Evolutionary conservation across 2,797 vertebrate species (phyloP).

Genomic region (Aldrovandia affinis): DNA sequence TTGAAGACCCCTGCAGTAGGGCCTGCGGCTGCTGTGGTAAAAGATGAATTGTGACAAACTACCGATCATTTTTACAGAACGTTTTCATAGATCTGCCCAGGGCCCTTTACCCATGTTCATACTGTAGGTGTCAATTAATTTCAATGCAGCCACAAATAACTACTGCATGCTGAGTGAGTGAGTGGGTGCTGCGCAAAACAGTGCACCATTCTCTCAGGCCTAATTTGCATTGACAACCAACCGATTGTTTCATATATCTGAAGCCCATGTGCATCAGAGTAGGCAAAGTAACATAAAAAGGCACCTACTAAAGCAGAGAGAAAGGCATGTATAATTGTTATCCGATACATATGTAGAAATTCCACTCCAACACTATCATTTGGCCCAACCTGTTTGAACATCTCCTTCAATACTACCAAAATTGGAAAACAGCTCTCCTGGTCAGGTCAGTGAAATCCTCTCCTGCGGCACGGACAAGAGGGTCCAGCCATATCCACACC

Average conservation of each 20-base stretch:
- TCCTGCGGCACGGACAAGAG: not conserved
- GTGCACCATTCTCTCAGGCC: not conserved
- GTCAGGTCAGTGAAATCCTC: not conserved
- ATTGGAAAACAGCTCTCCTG: not conserved
- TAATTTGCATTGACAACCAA: not conserved
- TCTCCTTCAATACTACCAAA: not conserved
- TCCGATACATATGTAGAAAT: no score
- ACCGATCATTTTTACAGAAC: not conserved
- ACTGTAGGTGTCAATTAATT: constrained; percentile 5
- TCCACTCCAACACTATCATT: no score
- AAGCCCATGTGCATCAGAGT: no score
- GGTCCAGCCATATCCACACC: not conserved
- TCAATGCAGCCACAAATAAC: not conserved
- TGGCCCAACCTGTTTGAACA: not conserved
- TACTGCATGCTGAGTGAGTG: not conserved
- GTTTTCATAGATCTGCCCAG: not conserved
- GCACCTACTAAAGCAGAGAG: no score
- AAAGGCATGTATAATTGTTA: no score
- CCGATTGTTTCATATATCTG: no score
- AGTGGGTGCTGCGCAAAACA: not conserved
- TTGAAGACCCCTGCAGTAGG: no score
- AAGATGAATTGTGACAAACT: not conserved
- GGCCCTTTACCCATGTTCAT: not conserved
- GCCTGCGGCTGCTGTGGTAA: not conserved
- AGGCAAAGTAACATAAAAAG: no score